Base-by-base conservation (phyloP, 2,797 vertebrate species). In the Sebastes umbrosus region DNA sequence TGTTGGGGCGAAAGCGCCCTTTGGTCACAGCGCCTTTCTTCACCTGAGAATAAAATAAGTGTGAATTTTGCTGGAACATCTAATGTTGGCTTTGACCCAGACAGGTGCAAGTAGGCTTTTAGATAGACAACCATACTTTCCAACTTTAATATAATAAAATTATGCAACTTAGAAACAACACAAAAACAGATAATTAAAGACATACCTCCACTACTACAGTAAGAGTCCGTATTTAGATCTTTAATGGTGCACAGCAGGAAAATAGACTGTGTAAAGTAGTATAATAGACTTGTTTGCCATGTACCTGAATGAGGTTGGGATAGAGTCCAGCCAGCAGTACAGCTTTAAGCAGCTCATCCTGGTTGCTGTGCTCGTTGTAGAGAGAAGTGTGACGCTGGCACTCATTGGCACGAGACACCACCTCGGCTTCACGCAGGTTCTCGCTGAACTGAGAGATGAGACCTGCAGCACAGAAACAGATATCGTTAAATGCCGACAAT, bases 281-380 rank as follows among this genome's bases (percentile, higher is more conserved):
- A 62, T 4, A 27, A 22, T 3, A 16, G 31, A 31, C 14, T 43
- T 2, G 5, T 32, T 11, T 73, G 31, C 5, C n/a, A n/a, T 34
- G 43, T 93, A 99, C 99, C 97, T 99, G 97, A 87, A 99, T 97
- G 87, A 99, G 97, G 91, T 99, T 99, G 83, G 99, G 99, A 92
- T 97, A 99, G 27, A 99, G 95, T 22, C 97, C 98, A 0, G 98
- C 97, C 92, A 98, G 93, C 59, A 99, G 96, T 24, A 99, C 96
- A 0, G 97, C 98, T 90, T 98, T 99, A 39, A 99, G 95, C 65
- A 99, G 96, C 69, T 99, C 97, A n/a, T 98, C 97, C 77, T 99
- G 94, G 20, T 94, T 84, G 0, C 97, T 98, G 94, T 97, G 95
- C 93, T 97, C 93, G 67, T 99, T 99, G 90, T 94, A 96, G 22